These are phyloP conservation scores for Drosophila melanosoma DNA, from an alignment of 2,888 invertebrate genomes.

Conservation along the genomic window DNA sequence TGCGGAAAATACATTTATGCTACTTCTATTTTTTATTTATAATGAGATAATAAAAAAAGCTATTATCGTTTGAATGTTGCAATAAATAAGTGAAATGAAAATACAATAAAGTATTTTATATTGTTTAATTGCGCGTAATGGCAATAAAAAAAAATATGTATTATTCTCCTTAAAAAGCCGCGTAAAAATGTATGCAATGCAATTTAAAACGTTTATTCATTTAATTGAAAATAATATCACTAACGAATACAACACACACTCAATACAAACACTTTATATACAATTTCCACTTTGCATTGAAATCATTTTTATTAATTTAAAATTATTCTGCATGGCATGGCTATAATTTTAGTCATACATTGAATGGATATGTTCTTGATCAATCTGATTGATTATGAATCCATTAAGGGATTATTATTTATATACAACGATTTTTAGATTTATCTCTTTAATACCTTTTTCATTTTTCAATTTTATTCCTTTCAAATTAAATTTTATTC, in stretches of 20 bases:
- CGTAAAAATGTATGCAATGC: background rate
- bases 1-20: constrained; percentile 18
- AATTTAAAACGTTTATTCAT: background rate
- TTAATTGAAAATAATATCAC: background rate
- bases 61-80: constrained; percentile 6
- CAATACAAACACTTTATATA: background rate
- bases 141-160: constrained; percentile 2
- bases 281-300: background rate
- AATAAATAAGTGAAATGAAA: constrained; percentile 16
- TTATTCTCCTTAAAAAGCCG: background rate
- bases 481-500: constrained; percentile 2
- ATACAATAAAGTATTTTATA: constrained; percentile 25
- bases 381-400: background rate
- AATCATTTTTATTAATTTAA: background rate
- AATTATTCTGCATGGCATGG: background rate
- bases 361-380: background rate
- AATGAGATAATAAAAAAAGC: constrained; percentile 1
- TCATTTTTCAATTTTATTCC: background rate
- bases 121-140: constrained; percentile 37
- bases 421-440: background rate
- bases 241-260: background rate
- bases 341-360: background rate
- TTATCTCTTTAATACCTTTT: background rate
- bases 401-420: background rate
- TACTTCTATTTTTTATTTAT: constrained; percentile 6